Evolutionary conservation across 92 coral and sea anemone genomes (phyloP).

Genomic region (Zoanthus sociatus): DNA sequence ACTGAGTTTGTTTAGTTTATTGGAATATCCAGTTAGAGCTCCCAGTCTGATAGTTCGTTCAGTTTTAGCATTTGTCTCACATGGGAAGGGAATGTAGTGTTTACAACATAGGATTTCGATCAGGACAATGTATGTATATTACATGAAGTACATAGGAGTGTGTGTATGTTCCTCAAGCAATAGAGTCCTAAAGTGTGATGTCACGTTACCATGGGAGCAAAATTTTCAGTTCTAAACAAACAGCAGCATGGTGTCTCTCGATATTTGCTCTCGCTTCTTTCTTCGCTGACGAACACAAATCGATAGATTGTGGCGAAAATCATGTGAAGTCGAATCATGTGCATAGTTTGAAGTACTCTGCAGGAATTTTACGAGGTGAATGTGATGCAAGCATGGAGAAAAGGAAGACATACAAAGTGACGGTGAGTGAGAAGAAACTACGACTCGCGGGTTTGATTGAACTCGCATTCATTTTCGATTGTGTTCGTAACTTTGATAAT

Average conservation of each 20-base stretch:
- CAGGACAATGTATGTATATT: neutral
- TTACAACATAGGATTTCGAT: neutral
- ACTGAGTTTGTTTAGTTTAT: neutral
- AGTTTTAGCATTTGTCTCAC: neutral
- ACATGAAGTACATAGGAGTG: neutral
- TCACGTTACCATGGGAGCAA: slow-evolving; percentile 7
- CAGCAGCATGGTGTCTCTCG: neutral
- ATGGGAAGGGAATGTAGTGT: slow-evolving; percentile 9
- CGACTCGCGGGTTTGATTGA: slow-evolving; percentile 4
- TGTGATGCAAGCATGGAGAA: slow-evolving; percentile 2
- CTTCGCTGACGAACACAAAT: neutral
- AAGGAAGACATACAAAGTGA: slow-evolving; percentile 6
- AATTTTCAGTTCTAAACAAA: slow-evolving; percentile 8
- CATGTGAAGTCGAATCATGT: neutral
- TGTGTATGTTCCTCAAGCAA: neutral
- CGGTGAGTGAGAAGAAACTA: slow-evolving; percentile 14
- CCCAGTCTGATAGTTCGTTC: neutral
- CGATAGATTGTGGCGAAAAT: slow-evolving; percentile 4
- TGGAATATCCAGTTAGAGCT: neutral
- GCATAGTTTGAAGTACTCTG: neutral
- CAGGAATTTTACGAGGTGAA: slow-evolving; percentile 1
- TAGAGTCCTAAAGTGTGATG: neutral
- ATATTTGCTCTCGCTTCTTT: slow-evolving; percentile 9
- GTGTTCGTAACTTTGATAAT: neutral
- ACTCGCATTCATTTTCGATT: neutral